phyloP scores from a whole-genome alignment of 2,888 invertebrate species.

The Chymomyza caudatula region DNA sequence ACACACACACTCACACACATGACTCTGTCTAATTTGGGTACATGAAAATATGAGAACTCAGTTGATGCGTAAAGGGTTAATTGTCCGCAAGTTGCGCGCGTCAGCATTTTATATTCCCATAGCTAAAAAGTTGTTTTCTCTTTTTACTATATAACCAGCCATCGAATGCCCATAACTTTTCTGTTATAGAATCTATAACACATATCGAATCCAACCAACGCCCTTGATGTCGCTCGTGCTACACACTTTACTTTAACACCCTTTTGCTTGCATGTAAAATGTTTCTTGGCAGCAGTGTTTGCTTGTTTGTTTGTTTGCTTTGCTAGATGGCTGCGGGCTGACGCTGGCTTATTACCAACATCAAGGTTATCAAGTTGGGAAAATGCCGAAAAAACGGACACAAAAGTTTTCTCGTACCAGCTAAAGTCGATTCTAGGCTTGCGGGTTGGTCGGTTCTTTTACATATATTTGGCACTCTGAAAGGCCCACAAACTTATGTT shows the following conservation, averaged over 20 bases:
- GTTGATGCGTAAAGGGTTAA: conserved; percentile 69
- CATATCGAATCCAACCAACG: background rate
- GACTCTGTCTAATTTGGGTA: conserved; percentile 35
- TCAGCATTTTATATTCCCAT: conserved; percentile 40
- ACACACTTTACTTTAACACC: conserved; percentile 58
- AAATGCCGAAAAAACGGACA: background rate
- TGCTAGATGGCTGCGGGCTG: conserved; percentile 42
- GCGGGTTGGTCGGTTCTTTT: background rate
- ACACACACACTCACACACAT: conserved; percentile 9
- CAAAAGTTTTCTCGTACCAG: background rate
- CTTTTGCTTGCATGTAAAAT: conserved; percentile 12
- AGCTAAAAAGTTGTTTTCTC: background rate
- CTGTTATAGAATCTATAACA: conserved; percentile 33
- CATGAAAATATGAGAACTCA: conserved; percentile 31
- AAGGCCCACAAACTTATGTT: background rate
- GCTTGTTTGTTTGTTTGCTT: conserved; percentile 38
- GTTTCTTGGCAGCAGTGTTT: conserved; percentile 9
- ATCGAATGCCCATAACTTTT: conserved; percentile 66
- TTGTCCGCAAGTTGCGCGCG: conserved; percentile 42
- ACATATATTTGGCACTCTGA: background rate
- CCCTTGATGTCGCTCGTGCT: conserved; percentile 8
- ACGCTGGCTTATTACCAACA: background rate
- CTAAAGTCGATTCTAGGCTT: too few species aligned
- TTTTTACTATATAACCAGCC: conserved; percentile 9
- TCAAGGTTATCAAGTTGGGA: background rate